Evolutionary conservation across 2,797 vertebrate species (phyloP).

Genomic region (Acipenser ruthenus): DNA sequence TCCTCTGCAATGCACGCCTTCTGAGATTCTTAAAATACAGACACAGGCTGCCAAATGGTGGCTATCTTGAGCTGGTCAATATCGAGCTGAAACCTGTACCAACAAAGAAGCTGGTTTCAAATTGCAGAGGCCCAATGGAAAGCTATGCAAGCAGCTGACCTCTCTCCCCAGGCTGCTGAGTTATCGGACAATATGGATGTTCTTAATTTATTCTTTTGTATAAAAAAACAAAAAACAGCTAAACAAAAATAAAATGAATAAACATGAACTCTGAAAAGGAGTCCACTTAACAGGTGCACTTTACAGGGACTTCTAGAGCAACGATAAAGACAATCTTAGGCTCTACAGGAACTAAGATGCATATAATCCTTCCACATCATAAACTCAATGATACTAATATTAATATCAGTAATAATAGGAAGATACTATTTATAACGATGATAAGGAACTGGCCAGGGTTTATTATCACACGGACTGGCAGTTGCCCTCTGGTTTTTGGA

Average conservation of each 20-base stretch:
- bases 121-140: conserved; percentile 13
- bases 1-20: not conserved
- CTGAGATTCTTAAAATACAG: not conserved
- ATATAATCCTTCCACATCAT: conserved; percentile 52
- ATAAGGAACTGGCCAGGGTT: conserved; percentile 42
- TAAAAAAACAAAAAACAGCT: conserved; percentile 38
- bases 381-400: conserved; percentile 44
- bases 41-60: too few species aligned
- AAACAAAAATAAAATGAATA: conserved; percentile 20
- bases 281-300: conserved; percentile 57
- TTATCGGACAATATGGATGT: too few species aligned
- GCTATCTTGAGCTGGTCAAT: too few species aligned
- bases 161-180: conserved; percentile 41
- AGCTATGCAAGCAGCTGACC: conserved; percentile 11
- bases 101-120: not conserved
- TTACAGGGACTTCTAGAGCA: conserved; percentile 47
- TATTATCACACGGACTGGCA: conserved; percentile 20
- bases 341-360: conserved; percentile 38
- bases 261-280: conserved; percentile 46
- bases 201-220: conserved; percentile 23
- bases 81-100: not conserved
- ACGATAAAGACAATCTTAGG: conserved; percentile 57
- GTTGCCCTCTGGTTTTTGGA: too few species aligned
- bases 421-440: conserved; percentile 43
- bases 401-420: conserved; percentile 57